Percentiles rank a stretch among this genome's conserved stretches.
phyloP scores from a whole-genome alignment of 2,113 vertebrate species.

The Lepus europaeus region DNA sequence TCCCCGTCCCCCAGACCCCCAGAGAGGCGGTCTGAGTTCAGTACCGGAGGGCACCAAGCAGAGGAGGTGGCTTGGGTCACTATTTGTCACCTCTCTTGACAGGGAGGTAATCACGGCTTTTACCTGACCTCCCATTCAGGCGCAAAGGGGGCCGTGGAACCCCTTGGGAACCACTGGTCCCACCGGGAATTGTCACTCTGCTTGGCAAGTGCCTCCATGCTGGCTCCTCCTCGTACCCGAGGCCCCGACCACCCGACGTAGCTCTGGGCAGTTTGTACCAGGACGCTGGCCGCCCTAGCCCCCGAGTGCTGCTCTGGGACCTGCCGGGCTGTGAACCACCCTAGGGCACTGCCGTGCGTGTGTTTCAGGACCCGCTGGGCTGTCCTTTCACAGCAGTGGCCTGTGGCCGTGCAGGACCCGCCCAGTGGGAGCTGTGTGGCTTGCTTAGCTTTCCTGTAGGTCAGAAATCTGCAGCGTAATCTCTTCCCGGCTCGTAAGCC shows the following conservation, averaged over 20 bases:
- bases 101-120: background rate
- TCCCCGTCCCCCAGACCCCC: background rate
- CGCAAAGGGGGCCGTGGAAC: background rate
- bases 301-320: fast-evolving
- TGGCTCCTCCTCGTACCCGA: background rate
- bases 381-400: background rate
- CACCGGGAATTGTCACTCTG: fast-evolving
- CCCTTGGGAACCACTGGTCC: fast-evolving
- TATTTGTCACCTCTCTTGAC: background rate
- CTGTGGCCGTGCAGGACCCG: background rate
- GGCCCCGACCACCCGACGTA: too few relatives aligned
- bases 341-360: fast-evolving
- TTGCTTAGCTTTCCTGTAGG: background rate
- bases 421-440: background rate
- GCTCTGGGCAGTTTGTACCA: fast-evolving
- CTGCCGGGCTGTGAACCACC: fast-evolving
- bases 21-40: background rate
- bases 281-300: background rate
- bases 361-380: background rate
- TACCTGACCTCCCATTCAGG: background rate
- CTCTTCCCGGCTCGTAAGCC: background rate
- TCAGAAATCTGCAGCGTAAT: background rate
- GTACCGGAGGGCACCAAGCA: too few relatives aligned
- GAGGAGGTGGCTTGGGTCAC: background rate
- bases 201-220: fast-evolving